Base-by-base conservation (phyloP, 1,140 invertebrate species). In the Bathynomus jamesi region DNA sequence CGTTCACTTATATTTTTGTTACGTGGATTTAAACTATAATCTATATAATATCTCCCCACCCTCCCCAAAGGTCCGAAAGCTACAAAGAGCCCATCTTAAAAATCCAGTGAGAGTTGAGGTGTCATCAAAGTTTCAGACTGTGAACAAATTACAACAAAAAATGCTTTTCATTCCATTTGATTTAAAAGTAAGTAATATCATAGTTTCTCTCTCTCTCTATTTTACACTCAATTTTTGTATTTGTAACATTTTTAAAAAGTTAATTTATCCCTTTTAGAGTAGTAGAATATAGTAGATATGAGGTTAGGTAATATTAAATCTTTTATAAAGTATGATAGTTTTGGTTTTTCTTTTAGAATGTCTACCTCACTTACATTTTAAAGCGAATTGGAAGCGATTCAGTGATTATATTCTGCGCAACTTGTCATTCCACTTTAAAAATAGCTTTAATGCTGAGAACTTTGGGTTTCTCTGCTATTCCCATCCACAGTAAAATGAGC, bases 401-500 rank as follows among this genome's bases (percentile, higher is more conserved):
- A 4, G 72, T 76, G 25, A 76, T 76, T n/a, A 32, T 76, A 11
- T 76, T 76, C 32, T 76, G 75, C 40, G 40, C 69, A n/a, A 76
- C 68, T 24, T 61, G 69, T 31, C 65, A 64, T 24, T 71, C 69
- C 28, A 76, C 75, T 8, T 32, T 76, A 17, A 73, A 71, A 32
- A 74, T 69, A 25, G 75, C 75, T n/a, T 69, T 76, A 8, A 76
- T 76, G 62, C 53, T 76, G 46, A 28, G 71, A 13, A 69, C 70
- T 63, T 72, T 71, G 7, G 71, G 71, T n/a, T 69, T 73, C 46
- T 75, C 68, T 28, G 96, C 96, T 0, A 93, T 99, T 64, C 96
- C 97, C 0, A 84, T 99, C 11, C 95, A 99, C 82, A 97, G 97
- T 0, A 95, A 99, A 84, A 96, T 99, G 94, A 91, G 90, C 1